Evolutionary conservation across 2,797 vertebrate species (phyloP), one percentile per base, ranked within the genome.

Genomic region (Rhinella marina): DNA sequence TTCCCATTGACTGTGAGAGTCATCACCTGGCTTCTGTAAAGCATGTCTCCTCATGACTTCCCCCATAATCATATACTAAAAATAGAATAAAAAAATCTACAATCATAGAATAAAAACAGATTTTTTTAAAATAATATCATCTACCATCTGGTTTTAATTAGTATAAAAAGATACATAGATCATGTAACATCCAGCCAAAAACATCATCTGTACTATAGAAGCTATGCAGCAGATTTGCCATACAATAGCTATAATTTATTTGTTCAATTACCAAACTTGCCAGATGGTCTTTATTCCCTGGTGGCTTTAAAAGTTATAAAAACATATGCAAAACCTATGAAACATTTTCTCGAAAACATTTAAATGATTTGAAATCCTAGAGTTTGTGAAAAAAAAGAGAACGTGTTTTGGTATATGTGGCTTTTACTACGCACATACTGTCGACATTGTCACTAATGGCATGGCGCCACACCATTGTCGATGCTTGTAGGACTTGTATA

Each of bases 241-340:
- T 81, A 29, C 78, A 81, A 21, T 21, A 25, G 6, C 12, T 81
- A 50, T 82, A 66, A 66, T 17, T 82, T 82, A 68, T 54, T 54
- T 70, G 3, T 70, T 48, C n/a, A 68, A 12, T 48, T 52, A 29
- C 62, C 19, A 54, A 70, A 12, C 64, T 48, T 70, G n/a, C 41
- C 62, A 82, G 48, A 70, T 68, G 61, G 41, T 50, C 41, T 16
- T 81, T 64, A 57, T 50, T 25, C 19, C 16, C 21, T 11, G 19
- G 14, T 66, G 41, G 41, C 41, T 52, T 50, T 10, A 70, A 54
- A 70, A 66, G 23, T 50, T 29, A 21, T 27, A 56, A 23, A 54
- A 21, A 29, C 16, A 2, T 21, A 8, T 2, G n/a, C 16, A 70
- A 21, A 21, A 80, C 10, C 17, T 16, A 32, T 79, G 59, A 50